Evolutionary conservation across 2,888 invertebrate species (phyloP), one percentile per base, ranked within the genome.

Genomic region (Heliconius charithonia): DNA sequence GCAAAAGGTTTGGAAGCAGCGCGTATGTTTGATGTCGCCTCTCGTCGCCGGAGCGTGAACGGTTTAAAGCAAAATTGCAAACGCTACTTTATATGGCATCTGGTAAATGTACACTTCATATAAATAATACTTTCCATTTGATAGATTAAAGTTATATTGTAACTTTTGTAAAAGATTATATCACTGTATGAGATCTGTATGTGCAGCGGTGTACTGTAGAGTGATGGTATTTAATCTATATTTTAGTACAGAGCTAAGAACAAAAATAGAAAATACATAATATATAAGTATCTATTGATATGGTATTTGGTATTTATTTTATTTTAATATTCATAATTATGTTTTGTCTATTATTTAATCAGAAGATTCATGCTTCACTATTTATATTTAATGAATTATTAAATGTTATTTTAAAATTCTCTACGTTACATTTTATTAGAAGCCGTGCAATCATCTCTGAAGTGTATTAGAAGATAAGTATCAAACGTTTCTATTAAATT

Each of bases 401-500:
- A 37, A 51, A 9, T 71, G 22, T 12, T 10, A 10, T 56, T 7
- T 63, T 62, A 12, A 29, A 27, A 62, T 19, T 22, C 19, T 9
- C 25, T 63, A 62, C 37, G 59, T 89, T 92, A 91, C 91, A 92
- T 93, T 71, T 92, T 89, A 85, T 86, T 87, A 86, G 85, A 88
- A 93, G 93, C 92, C 90, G 90, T 88, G 91, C 92, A 92, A 94
- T 95, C 90, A 92, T 93, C 90, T 89, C 91, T 89, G 90, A 94
- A 94, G 92, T 94, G 93, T 93, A 94, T 94, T 93, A 93, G 89
- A 89, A 93, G 95, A 94, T 94, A 94, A 94, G 93, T 93, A 94
- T 94, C 93, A 94, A 95, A 94, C 95, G 94, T 93, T 94, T 94
- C 95, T 92, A 94, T 95, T 95, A 94, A 94, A 94, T 93, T 93